These are phyloP conservation scores for Peromyscus eremicus DNA, from an alignment of 2,797 vertebrate species.

Conservation along the genomic window DNA sequence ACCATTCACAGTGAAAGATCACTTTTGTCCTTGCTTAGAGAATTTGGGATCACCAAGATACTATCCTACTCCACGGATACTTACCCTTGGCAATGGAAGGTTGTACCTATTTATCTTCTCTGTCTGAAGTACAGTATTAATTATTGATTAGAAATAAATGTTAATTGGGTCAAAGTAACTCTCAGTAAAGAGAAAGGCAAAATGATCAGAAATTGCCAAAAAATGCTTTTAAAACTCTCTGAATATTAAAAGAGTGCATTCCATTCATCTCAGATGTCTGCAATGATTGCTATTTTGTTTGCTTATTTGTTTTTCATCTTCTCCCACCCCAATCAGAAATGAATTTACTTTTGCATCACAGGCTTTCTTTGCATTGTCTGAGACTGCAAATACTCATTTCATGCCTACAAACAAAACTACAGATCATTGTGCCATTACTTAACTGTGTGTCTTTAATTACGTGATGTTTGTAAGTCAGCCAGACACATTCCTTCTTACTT, in stretches of 20 bases:
- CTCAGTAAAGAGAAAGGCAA: neutral
- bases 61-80: neutral
- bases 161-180: neutral
- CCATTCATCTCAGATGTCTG: constrained; percentile 29
- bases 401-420: constrained; percentile 40
- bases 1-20: neutral
- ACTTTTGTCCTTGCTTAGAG: neutral
- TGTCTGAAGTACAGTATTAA: neutral
- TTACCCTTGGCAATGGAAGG: neutral
- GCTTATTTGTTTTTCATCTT: constrained; percentile 72
- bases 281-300: constrained; percentile 65
- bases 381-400: constrained; percentile 71
- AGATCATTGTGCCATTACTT: neutral
- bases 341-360: constrained; percentile 62
- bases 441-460: constrained; percentile 54
- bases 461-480: constrained; percentile 20
- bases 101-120: neutral
- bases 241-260: constrained; percentile 59
- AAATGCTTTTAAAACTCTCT: constrained; percentile 9
- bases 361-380: constrained; percentile 65
- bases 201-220: constrained; percentile 50
- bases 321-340: constrained; percentile 42
- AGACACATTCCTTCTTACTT: neutral
- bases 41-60: neutral
- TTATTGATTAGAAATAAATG: neutral